These are phyloP conservation scores for Trididemnum miniatum DNA, from an alignment of 23 tunicate species.

Conservation along the genomic window DNA sequence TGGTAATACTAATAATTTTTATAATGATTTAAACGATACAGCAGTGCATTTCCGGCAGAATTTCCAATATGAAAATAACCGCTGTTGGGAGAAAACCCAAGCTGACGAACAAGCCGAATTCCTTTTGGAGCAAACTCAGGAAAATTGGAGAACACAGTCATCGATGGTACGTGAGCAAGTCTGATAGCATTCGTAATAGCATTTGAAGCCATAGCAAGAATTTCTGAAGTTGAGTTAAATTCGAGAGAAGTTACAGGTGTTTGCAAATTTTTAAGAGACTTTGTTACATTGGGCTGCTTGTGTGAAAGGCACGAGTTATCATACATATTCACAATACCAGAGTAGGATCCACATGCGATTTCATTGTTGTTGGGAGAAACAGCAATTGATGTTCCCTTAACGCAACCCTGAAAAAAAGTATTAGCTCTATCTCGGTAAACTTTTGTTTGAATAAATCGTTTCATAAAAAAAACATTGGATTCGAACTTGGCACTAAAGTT, in stretches of 20 bases:
- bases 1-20: slow-evolving; percentile 33
- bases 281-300: slow-evolving; percentile 36
- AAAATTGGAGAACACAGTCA: slow-evolving; percentile 67
- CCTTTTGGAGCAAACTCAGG: slow-evolving; percentile 41
- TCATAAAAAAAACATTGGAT: background rate
- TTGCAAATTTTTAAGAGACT: slow-evolving; percentile 70
- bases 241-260: slow-evolving; percentile 48
- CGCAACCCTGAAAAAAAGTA: slow-evolving; percentile 61
- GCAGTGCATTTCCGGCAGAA: slow-evolving; percentile 54
- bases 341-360: slow-evolving; percentile 84
- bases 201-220: slow-evolving; percentile 77
- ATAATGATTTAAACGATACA: slow-evolving; percentile 77
- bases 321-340: slow-evolving; percentile 85
- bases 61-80: slow-evolving; percentile 78
- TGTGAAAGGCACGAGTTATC: slow-evolving; percentile 29
- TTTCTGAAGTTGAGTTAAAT: slow-evolving; percentile 83
- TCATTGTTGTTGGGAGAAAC: slow-evolving; percentile 37
- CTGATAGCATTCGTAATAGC: slow-evolving; percentile 47
- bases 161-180: slow-evolving; percentile 55
- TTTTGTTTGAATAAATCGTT: background rate
- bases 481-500: background rate
- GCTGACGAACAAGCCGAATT: slow-evolving; percentile 7
- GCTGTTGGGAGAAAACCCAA: slow-evolving; percentile 86
- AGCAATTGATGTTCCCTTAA: slow-evolving; percentile 71
- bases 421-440: too few relatives aligned